Conservation (phyloP, 2,888 invertebrate genomes). For the Nomada hirtipes region DNA sequence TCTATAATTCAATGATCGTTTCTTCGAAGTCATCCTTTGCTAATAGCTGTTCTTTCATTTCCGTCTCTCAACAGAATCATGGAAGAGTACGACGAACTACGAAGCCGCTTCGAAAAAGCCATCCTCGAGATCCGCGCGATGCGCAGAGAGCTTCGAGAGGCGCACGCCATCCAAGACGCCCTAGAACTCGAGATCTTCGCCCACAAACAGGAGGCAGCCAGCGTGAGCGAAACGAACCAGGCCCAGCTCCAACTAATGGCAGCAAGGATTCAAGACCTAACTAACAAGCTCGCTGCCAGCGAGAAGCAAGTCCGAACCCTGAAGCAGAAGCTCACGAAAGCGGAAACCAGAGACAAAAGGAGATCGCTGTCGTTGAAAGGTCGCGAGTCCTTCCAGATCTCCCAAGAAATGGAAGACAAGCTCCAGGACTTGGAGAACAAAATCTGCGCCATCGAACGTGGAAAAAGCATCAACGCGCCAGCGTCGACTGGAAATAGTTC, state of each 20-base stretch:
- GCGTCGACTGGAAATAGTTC: constrained; percentile 85
- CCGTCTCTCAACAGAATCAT: constrained; percentile 85
- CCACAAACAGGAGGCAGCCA: constrained; percentile 89
- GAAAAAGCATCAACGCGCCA: constrained; percentile 83
- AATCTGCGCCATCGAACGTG: constrained; percentile 88
- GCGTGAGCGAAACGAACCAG: constrained; percentile 88
- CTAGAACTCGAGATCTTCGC: constrained; percentile 92
- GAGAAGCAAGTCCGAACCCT: constrained; percentile 92
- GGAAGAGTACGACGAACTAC: constrained; percentile 92
- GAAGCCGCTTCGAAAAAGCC: constrained; percentile 92
- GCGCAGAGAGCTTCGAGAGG: constrained; percentile 92
- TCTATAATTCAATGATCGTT: no score
- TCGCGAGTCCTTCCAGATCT: constrained; percentile 91
- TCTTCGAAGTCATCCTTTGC: no score
- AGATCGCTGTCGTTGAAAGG: constrained; percentile 94
- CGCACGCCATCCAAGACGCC: constrained; percentile 92
- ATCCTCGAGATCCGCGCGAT: constrained; percentile 93
- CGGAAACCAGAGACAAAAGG: constrained; percentile 91
- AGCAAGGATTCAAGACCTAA: constrained; percentile 93
- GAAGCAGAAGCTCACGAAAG: constrained; percentile 92
- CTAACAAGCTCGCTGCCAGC: constrained; percentile 91
- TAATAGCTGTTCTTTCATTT: background rate
- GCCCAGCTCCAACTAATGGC: constrained; percentile 93
- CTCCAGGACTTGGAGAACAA: constrained; percentile 92
- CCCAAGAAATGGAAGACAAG: constrained; percentile 94